phyloP scores from a whole-genome alignment of 92 coral and sea anemone genomes.

The Metridium senile region DNA sequence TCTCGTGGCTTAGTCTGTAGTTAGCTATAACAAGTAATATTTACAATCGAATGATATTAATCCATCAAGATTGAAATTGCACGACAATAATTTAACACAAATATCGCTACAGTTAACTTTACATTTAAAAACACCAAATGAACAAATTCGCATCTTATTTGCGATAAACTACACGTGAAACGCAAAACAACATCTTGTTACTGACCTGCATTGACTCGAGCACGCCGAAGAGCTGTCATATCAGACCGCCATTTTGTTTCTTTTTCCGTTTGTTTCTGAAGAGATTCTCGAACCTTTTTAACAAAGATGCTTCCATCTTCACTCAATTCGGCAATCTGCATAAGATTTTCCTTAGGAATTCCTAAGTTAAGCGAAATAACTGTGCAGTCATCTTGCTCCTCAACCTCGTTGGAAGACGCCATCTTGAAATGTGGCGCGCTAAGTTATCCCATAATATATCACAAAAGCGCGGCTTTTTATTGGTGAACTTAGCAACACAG shows the following conservation, averaged over 20 bases:
- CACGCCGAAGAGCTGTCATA: slow-evolving; percentile 81
- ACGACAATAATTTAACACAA: too few relatives aligned
- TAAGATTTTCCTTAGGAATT: slow-evolving; percentile 54
- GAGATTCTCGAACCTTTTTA: slow-evolving; percentile 49
- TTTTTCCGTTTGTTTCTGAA: slow-evolving; percentile 47
- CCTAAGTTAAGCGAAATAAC: slow-evolving; percentile 58
- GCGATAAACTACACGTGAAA: too few relatives aligned
- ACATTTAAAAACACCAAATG: too few relatives aligned
- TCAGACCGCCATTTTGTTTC: slow-evolving; percentile 74
- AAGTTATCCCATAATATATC: slow-evolving; percentile 1
- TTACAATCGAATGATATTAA: too few relatives aligned
- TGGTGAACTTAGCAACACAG: background rate
- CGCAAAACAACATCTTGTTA: slow-evolving; percentile 1
- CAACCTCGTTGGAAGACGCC: slow-evolving; percentile 73
- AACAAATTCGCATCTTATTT: too few relatives aligned
- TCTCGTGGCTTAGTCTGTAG: too few relatives aligned
- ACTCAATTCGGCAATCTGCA: slow-evolving; percentile 45
- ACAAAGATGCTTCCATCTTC: slow-evolving; percentile 66
- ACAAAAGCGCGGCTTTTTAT: background rate
- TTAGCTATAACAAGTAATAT: too few relatives aligned
- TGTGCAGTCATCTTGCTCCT: slow-evolving; percentile 49
- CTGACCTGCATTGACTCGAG: slow-evolving; percentile 98
- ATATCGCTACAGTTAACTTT: too few relatives aligned
- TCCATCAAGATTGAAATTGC: too few relatives aligned
- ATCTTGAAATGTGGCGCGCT: slow-evolving; percentile 87